These are phyloP conservation scores for Diabrotica balteata DNA, from an alignment of 2,888 invertebrate species.

Conservation along the genomic window DNA sequence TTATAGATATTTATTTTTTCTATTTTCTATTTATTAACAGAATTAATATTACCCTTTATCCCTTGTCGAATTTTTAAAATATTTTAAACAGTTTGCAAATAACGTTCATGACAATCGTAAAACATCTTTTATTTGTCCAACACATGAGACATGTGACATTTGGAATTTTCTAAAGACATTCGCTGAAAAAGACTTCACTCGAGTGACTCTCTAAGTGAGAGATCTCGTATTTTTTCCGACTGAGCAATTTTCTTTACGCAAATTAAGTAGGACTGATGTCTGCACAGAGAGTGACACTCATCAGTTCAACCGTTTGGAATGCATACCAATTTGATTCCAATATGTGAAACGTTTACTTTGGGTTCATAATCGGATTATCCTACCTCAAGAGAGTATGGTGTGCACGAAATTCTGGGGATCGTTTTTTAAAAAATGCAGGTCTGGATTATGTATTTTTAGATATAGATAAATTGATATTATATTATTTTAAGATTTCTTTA, in stretches of 20 bases:
- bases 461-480: too few relatives aligned
- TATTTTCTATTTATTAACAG: too few relatives aligned
- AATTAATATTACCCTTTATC: too few relatives aligned
- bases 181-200: slow-evolving; percentile 26
- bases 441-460: too few relatives aligned
- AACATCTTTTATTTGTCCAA: neutral
- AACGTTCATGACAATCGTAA: neutral
- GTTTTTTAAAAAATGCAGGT: neutral
- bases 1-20: too few relatives aligned
- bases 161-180: slow-evolving; percentile 6
- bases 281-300: slow-evolving; percentile 44
- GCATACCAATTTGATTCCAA: slow-evolving; percentile 42
- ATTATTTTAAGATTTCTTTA: too few relatives aligned
- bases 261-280: slow-evolving; percentile 29
- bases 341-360: slow-evolving; percentile 34
- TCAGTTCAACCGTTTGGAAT: slow-evolving; percentile 48
- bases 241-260: slow-evolving; percentile 23
- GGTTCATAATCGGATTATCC: slow-evolving; percentile 44
- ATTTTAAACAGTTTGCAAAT: too few relatives aligned
- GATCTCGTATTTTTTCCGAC: slow-evolving; percentile 33
- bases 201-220: slow-evolving; percentile 23
- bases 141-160: slow-evolving; percentile 8
- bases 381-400: slow-evolving; percentile 18
- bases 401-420: slow-evolving; percentile 9
- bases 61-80: too few relatives aligned